These are phyloP conservation scores for Neotoxoptera formosana DNA, from an alignment of 1,140 invertebrate genomes.

Conservation along the genomic window DNA sequence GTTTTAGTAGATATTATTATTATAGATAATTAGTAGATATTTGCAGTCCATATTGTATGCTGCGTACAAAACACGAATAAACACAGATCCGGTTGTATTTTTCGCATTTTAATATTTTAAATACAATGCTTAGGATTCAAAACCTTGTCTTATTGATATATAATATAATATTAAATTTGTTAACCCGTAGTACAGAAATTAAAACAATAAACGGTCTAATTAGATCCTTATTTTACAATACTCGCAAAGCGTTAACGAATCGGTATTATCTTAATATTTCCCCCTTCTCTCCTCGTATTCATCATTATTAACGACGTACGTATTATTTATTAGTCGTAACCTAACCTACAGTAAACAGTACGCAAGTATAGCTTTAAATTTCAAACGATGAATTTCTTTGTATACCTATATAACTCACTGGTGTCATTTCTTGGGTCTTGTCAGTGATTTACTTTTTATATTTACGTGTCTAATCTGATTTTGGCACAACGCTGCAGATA, in stretches of 20 bases:
- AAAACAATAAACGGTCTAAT: background rate
- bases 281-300: too few species aligned
- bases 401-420: too few species aligned
- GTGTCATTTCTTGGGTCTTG: background rate
- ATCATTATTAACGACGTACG: background rate
- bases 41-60: too few species aligned
- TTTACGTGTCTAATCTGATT: slow-evolving; percentile 35
- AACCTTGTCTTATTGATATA: background rate
- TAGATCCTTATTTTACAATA: too few species aligned
- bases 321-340: too few species aligned
- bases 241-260: too few species aligned
- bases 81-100: background rate
- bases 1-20: too few species aligned
- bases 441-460: background rate
- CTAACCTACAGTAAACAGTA: too few species aligned
- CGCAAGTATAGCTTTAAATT: background rate
- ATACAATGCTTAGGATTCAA: background rate
- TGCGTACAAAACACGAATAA: background rate
- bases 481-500: background rate
- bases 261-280: too few species aligned
- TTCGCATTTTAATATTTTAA: background rate
- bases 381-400: background rate
- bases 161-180: background rate
- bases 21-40: too few species aligned
- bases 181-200: background rate